phyloP scores from a whole-genome alignment of 2,888 invertebrate genomes.

The Metalampra italica region DNA sequence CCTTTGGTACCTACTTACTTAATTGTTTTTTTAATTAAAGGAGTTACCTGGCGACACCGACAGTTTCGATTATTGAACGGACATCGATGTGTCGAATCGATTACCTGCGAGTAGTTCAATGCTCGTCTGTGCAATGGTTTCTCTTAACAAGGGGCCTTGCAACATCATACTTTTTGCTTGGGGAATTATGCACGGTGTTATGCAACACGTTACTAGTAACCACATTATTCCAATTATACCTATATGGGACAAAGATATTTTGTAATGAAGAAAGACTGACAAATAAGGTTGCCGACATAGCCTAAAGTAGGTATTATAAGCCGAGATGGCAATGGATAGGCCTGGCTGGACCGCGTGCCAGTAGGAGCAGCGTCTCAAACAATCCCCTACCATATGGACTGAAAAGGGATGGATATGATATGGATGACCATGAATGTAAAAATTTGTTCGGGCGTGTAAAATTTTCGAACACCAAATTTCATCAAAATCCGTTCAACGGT shows the following conservation, averaged over 20 bases:
- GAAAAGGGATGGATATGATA: too few species aligned
- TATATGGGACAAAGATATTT: neutral
- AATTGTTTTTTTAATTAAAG: neutral
- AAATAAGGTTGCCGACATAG: too few species aligned
- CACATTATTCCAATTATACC: neutral
- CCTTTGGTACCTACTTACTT: neutral
- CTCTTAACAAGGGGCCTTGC: conserved; percentile 46
- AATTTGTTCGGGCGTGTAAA: too few species aligned
- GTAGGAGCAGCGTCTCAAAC: too few species aligned
- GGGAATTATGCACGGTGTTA: conserved; percentile 31
- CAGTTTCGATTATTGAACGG: conserved; percentile 65
- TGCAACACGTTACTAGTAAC: conserved; percentile 17
- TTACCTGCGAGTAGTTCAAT: conserved; percentile 53
- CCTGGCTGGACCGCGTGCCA: too few species aligned
- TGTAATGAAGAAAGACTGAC: too few species aligned
- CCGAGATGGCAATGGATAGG: too few species aligned
- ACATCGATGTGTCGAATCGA: conserved; percentile 64
- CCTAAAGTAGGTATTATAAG: too few species aligned
- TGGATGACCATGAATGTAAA: too few species aligned
- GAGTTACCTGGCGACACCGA: neutral
- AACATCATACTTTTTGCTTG: conserved; percentile 48
- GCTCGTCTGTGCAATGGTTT: conserved; percentile 31
- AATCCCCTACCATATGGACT: too few species aligned
- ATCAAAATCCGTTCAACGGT: too few species aligned
- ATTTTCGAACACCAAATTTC: too few species aligned